These are phyloP conservation scores for Telenomus remus DNA, from an alignment of 1,140 invertebrate genomes.

Conservation along the genomic window DNA sequence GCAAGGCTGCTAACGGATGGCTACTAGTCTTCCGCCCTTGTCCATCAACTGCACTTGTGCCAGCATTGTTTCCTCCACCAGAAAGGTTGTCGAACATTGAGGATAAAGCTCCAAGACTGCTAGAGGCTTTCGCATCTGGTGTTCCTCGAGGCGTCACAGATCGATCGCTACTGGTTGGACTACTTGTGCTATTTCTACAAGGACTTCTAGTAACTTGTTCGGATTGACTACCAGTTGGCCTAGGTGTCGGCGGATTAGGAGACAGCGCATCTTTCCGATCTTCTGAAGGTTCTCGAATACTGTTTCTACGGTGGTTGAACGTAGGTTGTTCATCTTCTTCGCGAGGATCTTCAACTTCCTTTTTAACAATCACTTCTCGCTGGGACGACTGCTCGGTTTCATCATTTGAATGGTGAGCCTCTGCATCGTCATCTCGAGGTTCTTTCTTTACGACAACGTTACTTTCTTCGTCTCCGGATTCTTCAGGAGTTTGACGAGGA, in stretches of 20 bases:
- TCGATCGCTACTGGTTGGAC: slow-evolving; percentile 83
- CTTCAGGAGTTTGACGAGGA: slow-evolving; percentile 64
- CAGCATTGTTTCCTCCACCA: slow-evolving; percentile 74
- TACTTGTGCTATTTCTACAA: slow-evolving; percentile 79
- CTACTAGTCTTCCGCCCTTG: slow-evolving; percentile 81
- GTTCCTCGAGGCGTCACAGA: slow-evolving; percentile 83
- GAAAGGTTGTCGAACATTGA: slow-evolving; percentile 92
- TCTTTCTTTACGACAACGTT: slow-evolving; percentile 71
- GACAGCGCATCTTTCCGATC: slow-evolving; percentile 72
- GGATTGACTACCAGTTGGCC: slow-evolving; percentile 62
- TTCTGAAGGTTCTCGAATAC: slow-evolving; percentile 63
- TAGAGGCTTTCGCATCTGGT: slow-evolving; percentile 81
- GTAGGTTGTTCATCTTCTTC: slow-evolving; percentile 71
- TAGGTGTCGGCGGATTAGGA: slow-evolving; percentile 76
- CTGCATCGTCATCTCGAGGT: slow-evolving; percentile 69
- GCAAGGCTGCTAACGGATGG: slow-evolving; percentile 92
- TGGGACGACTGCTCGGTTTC: slow-evolving; percentile 58
- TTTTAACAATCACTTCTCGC: slow-evolving; percentile 70
- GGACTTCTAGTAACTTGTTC: slow-evolving; percentile 75
- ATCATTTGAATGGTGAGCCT: slow-evolving; percentile 61
- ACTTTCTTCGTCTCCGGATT: slow-evolving; percentile 72
- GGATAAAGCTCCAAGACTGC: slow-evolving; percentile 87
- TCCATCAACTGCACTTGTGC: slow-evolving; percentile 71
- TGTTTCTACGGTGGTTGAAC: slow-evolving; percentile 68
- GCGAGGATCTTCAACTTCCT: slow-evolving; percentile 70